Percentiles rank a stretch among this genome's conserved stretches.
Evolutionary conservation across 2,797 vertebrate genomes (phyloP).

Genomic region (Martes flavigula): DNA sequence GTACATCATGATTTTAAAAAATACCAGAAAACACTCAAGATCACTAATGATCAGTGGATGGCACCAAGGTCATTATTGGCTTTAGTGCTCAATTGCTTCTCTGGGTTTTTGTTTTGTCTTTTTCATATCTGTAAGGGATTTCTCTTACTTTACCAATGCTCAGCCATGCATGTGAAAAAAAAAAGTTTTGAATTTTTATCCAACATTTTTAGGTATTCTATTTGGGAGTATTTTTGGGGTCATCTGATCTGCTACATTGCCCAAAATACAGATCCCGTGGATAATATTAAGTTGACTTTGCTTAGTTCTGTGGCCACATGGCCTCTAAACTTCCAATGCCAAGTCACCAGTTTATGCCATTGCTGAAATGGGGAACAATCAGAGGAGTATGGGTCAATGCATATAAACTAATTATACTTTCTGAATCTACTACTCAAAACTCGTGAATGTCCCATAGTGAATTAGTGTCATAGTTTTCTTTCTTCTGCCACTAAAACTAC

Average conservation of each 20-base stretch:
- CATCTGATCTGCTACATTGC: background rate
- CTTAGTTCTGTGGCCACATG: background rate
- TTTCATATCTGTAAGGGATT: background rate
- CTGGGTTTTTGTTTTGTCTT: background rate
- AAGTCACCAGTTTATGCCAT: background rate
- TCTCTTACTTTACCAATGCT: background rate
- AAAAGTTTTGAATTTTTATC: background rate
- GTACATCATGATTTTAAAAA: background rate
- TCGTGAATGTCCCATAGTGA: background rate
- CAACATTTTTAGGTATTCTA: background rate
- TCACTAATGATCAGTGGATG: background rate
- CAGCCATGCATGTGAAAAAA: background rate
- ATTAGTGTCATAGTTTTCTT: background rate
- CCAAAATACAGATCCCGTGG: background rate
- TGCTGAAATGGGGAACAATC: background rate
- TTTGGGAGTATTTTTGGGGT: background rate
- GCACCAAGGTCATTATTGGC: background rate
- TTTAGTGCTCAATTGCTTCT: background rate
- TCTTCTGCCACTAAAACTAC: too few relatives aligned
- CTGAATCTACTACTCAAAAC: background rate
- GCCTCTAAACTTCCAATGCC: background rate
- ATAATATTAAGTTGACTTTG: conserved; percentile 1
- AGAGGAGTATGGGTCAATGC: background rate
- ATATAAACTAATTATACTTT: background rate
- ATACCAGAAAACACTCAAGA: background rate